These are phyloP conservation scores for Limnephilus auricula DNA, from an alignment of 2,888 invertebrate genomes.

Conservation along the genomic window DNA sequence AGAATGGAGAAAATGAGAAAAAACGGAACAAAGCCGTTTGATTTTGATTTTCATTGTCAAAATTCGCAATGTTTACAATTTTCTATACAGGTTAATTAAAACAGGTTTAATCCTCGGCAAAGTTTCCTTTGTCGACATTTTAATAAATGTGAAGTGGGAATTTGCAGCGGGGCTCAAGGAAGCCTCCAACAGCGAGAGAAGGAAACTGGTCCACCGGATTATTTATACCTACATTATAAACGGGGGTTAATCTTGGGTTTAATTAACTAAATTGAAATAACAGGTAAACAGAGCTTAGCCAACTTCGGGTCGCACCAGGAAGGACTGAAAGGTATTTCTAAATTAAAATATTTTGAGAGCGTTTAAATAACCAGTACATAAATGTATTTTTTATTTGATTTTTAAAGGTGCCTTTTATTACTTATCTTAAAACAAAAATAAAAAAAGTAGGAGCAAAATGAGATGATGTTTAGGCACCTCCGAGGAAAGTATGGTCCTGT, in stretches of 20 bases:
- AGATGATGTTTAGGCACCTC: background rate
- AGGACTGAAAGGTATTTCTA: background rate
- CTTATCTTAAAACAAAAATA: background rate
- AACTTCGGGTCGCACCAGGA: background rate
- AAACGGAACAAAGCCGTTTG: background rate
- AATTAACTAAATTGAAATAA: conserved; percentile 63
- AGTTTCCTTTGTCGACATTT: conserved; percentile 52
- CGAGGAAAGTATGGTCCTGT: no score
- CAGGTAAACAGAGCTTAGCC: conserved; percentile 51
- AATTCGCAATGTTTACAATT: background rate
- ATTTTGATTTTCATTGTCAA: background rate
- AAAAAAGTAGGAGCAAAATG: background rate
- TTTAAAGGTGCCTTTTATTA: background rate
- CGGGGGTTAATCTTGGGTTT: conserved; percentile 62
- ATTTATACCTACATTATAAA: conserved; percentile 52
- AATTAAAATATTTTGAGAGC: background rate
- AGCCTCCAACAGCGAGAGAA: conserved; percentile 23
- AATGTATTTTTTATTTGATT: background rate
- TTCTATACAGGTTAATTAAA: background rate
- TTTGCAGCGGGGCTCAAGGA: conserved; percentile 26
- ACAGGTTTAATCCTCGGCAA: background rate
- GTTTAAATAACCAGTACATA: background rate
- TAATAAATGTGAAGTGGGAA: conserved; percentile 57
- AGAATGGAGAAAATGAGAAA: background rate
- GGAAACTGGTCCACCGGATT: conserved; percentile 34